Percentiles rank a stretch among this genome's conserved stretches.
Conservation (phyloP, 1,140 invertebrate genomes). For the Hydropsyche tenuis region DNA sequence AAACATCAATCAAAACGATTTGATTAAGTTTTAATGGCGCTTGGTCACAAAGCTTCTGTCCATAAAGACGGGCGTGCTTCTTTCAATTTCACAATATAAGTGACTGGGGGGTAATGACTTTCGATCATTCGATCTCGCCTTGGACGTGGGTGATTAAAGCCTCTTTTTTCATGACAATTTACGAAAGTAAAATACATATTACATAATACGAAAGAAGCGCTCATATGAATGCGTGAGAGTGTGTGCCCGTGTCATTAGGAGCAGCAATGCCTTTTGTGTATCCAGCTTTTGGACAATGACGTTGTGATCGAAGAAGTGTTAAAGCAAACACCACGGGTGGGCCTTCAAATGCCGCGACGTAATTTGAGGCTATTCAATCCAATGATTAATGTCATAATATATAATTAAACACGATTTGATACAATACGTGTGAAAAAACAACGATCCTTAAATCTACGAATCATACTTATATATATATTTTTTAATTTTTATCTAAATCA, state of each 20-base stretch:
- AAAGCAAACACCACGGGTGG: conserved; percentile 28
- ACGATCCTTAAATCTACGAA: too few relatives aligned
- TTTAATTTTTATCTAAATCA: too few relatives aligned
- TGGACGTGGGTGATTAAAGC: conserved; percentile 20
- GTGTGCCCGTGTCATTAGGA: conserved; percentile 26
- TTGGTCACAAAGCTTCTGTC: too few relatives aligned
- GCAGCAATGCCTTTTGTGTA: conserved; percentile 7
- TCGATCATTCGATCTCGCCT: conserved; percentile 9
- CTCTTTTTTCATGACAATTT: not conserved
- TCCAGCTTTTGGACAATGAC: conserved; percentile 17
- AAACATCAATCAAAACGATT: too few relatives aligned
- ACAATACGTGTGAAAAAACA: not conserved
- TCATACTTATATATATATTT: too few relatives aligned
- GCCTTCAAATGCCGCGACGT: conserved; percentile 22
- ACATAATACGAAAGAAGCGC: too few relatives aligned
- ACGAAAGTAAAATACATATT: too few relatives aligned
- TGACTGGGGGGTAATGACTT: conserved; percentile 9
- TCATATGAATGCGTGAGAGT: not conserved
- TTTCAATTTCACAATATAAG: not conserved
- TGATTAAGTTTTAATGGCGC: too few relatives aligned
- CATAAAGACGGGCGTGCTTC: too few relatives aligned
- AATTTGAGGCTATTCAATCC: conserved; percentile 27
- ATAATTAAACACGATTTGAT: conserved; percentile 13
- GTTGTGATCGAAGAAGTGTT: conserved; percentile 22
- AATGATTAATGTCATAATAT: conserved; percentile 26